A percentile compares a stretch with the other conserved stretches of the same genome.
Evolutionary conservation across 1,140 invertebrate genomes (phyloP).

Genomic region (Telenomus remus): DNA sequence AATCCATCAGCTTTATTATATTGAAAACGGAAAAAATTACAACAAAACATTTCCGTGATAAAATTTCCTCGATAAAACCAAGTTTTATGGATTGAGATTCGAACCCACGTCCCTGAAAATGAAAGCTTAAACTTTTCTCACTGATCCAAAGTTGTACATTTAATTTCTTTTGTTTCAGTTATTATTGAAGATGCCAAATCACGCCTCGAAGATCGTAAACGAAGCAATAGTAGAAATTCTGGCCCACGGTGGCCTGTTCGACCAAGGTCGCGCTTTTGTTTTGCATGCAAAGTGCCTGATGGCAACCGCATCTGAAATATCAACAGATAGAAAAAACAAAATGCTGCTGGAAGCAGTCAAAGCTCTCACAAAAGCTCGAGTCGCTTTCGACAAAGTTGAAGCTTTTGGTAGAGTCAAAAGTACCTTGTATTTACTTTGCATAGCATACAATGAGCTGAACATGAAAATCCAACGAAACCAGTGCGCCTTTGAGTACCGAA

Average conservation of each 20-base stretch:
- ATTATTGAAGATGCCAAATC: constrained; percentile 82
- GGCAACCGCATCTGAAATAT: constrained; percentile 74
- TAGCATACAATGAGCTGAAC: constrained; percentile 81
- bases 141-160: too few relatives aligned
- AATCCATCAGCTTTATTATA: too few relatives aligned
- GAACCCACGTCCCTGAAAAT: too few relatives aligned
- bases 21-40: too few relatives aligned
- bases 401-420: constrained; percentile 84
- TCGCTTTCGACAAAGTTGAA: constrained; percentile 83
- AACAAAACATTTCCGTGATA: too few relatives aligned
- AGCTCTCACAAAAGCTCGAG: constrained; percentile 80
- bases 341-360: constrained; percentile 80
- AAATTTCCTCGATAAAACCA: too few relatives aligned
- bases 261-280: constrained; percentile 81
- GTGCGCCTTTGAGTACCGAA: constrained; percentile 82
- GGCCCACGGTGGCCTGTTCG: constrained; percentile 87
- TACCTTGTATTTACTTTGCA: constrained; percentile 80
- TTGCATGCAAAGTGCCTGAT: constrained; percentile 83
- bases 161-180: constrained; percentile 75
- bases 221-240: constrained; percentile 83
- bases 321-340: constrained; percentile 73
- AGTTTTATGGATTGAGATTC: too few relatives aligned
- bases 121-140: too few relatives aligned
- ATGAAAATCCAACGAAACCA: constrained; percentile 81
- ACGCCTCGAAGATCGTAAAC: constrained; percentile 83